Percentiles rank a stretch among this genome's conserved stretches.
Evolutionary conservation across 2,113 vertebrate genomes (phyloP).

Genomic region (Oenanthe melanoleuca): DNA sequence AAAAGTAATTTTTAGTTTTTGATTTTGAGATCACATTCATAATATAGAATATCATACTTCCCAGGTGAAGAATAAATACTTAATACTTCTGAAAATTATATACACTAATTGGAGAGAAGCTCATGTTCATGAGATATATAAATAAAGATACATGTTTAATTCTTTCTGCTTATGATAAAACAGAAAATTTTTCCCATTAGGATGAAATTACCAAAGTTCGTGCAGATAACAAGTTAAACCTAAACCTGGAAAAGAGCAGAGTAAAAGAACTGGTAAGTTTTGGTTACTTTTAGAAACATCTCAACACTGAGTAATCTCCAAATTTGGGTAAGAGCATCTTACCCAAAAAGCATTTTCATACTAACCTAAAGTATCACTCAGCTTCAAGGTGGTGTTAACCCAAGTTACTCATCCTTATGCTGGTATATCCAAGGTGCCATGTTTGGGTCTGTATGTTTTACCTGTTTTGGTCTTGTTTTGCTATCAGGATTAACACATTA

Average conservation of each 20-base stretch:
- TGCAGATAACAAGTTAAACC: conserved; percentile 85
- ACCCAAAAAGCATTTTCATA: background rate
- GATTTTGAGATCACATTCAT: background rate
- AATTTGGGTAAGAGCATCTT: background rate
- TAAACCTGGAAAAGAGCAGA: conserved; percentile 91
- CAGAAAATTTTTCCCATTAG: conserved; percentile 70
- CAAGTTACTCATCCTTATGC: background rate
- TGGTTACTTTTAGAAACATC: background rate
- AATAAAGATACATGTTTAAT: background rate
- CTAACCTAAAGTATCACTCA: background rate
- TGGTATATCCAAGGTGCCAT: background rate
- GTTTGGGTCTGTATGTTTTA: background rate
- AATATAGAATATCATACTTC: background rate
- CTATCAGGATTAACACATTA: background rate
- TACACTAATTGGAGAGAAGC: background rate
- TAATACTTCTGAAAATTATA: background rate
- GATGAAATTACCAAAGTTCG: conserved; percentile 90
- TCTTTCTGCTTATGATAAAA: background rate
- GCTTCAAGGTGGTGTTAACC: background rate
- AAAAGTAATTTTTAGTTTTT: background rate
- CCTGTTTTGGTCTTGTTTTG: background rate
- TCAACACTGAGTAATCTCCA: background rate
- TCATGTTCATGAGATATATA: background rate
- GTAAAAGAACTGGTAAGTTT: conserved; percentile 91
- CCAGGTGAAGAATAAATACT: background rate